phyloP scores from a whole-genome alignment of 2,113 vertebrate genomes.

The Corythornis vintsioides region DNA sequence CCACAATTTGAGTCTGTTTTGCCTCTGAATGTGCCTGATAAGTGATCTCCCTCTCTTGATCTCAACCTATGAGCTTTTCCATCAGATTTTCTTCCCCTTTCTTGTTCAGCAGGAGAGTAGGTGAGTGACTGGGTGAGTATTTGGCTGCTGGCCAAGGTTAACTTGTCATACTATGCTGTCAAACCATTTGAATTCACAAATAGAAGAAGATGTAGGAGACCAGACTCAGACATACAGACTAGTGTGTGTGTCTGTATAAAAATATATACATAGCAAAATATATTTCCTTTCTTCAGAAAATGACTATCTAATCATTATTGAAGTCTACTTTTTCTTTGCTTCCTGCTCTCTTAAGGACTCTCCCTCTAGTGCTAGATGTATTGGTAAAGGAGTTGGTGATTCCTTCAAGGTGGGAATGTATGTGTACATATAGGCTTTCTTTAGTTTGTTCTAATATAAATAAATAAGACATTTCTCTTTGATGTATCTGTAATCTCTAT shows the following conservation, averaged over 20 bases:
- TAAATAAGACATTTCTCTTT: background rate
- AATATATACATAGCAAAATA: background rate
- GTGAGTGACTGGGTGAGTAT: background rate
- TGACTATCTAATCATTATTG: background rate
- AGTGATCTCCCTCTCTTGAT: background rate
- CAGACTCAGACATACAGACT: background rate
- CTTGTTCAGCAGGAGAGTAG: background rate
- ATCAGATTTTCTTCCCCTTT: background rate
- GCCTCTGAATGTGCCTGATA: background rate
- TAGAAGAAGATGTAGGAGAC: background rate
- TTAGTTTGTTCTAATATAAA: background rate
- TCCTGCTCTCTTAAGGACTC: background rate
- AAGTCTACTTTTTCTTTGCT: background rate
- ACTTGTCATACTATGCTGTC: background rate
- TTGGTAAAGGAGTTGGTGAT: background rate
- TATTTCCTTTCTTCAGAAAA: background rate
- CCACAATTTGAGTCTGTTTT: background rate
- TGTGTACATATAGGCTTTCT: background rate
- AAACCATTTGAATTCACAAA: background rate
- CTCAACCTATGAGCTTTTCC: background rate
- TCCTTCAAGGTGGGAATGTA: background rate
- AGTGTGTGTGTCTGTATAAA: too few species aligned
- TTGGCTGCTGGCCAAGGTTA: background rate
- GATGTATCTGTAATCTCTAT: background rate
- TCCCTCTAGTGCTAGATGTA: background rate